These are phyloP conservation scores for Lypha dubia DNA, from an alignment of 2,888 invertebrate species.

Conservation along the genomic window DNA sequence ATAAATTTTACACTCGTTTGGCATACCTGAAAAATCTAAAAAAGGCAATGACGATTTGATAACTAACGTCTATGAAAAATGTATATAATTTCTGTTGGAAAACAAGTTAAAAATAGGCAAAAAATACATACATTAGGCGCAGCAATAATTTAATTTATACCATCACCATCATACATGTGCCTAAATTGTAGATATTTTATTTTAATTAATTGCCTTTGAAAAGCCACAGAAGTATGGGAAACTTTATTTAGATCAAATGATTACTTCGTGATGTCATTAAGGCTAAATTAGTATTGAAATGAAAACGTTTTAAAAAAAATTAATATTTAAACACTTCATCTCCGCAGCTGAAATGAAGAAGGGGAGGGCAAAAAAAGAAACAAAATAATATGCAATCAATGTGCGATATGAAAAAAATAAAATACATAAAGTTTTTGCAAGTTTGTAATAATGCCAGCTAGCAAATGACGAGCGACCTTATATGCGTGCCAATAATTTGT, in stretches of 20 bases:
- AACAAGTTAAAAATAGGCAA: neutral
- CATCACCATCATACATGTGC: neutral
- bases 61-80: neutral
- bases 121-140: neutral
- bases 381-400: constrained; percentile 50
- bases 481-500: constrained; percentile 69
- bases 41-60: neutral
- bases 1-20: neutral
- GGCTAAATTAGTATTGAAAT: constrained; percentile 31
- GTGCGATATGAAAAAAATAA: neutral
- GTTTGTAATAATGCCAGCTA: constrained; percentile 26
- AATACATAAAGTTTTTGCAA: constrained; percentile 5
- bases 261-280: constrained; percentile 67
- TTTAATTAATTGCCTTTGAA: neutral
- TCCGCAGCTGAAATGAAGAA: neutral
- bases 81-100: neutral
- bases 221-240: neutral
- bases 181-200: neutral
- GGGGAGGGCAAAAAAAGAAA: neutral
- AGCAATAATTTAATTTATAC: neutral
- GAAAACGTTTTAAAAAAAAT: constrained; percentile 47
- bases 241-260: constrained; percentile 53
- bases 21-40: too few relatives aligned
- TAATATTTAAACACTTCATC: constrained; percentile 56
- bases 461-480: constrained; percentile 50